A percentile compares a stretch with the other conserved stretches of the same genome.
Conservation (phyloP, 2,113 vertebrate species). For the Falco punctatus region DNA sequence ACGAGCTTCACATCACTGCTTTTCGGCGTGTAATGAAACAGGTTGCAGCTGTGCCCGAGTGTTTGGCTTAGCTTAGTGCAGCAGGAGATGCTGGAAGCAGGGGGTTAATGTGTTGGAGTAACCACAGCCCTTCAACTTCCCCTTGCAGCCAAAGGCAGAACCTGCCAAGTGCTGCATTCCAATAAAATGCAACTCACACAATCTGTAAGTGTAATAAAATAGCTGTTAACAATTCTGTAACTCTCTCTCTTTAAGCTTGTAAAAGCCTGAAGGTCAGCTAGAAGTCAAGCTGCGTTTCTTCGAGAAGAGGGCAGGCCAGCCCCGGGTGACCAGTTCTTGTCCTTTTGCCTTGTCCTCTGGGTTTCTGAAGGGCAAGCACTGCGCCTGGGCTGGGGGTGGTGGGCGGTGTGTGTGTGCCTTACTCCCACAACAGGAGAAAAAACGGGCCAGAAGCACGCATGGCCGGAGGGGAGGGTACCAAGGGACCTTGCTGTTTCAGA, state of each 20-base stretch:
- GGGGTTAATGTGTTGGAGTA: conserved; percentile 39
- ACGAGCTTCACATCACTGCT: background rate
- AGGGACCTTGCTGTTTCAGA: background rate
- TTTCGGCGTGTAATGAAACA: background rate
- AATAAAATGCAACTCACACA: conserved; percentile 49
- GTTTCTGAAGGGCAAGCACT: background rate
- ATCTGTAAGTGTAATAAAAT: conserved; percentile 64
- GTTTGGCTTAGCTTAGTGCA: background rate
- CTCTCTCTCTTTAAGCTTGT: conserved; percentile 45
- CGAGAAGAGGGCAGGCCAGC: background rate
- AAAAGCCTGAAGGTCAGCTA: conserved; percentile 64
- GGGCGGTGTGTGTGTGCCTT: background rate
- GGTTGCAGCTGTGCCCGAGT: background rate
- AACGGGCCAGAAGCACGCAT: rapidly evolving
- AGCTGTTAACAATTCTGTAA: conserved; percentile 72
- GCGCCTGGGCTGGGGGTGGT: background rate
- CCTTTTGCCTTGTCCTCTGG: background rate
- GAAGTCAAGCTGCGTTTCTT: conserved; percentile 56
- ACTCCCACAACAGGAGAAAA: background rate
- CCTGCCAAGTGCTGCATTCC: conserved; percentile 45
- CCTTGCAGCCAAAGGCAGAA: conserved; percentile 34
- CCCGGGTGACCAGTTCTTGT: background rate
- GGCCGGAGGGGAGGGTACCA: background rate
- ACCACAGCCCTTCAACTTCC: conserved; percentile 26
- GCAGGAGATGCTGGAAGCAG: conserved; percentile 33